Evolutionary conservation across 2,888 invertebrate species (phyloP), one percentile per base, ranked within the genome.

Genomic region (Watsonalla cultraria): DNA sequence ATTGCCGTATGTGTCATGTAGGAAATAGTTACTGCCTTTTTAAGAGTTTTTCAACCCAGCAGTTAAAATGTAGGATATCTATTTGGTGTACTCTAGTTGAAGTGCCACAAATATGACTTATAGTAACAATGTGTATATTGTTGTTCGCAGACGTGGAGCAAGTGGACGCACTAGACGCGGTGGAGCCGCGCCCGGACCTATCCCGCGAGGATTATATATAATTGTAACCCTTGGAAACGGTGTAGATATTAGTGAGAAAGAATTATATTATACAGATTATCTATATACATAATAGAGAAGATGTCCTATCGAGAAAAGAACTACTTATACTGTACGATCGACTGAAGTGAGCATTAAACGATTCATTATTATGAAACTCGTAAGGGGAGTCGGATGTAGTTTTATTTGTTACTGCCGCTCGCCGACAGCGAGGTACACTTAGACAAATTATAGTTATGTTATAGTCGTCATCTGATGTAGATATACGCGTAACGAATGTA

Each of bases 211-310:
- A 78, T 78, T 81, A 81, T 83, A 81, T 81, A 82, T 80, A 82
- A 82, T 78, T 84, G 83, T 84, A 86, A 86, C 84, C 85, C 84
- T 80, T 80, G 86, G 83, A 83, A 82, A 81, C 87, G 90, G 90
- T 90, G 89, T 90, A 90, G 90, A 90, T 90, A 90, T 87, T 90
- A 90, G 88, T 87, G 87, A 90, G 86, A 89, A 86, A 90, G 84
- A 85, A 85, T 86, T 89, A 88, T 89, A 86, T 86, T 83, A 90
- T 86, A 90, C 87, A 89, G 88, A 89, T 88, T 89, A 89, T 87
- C 88, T 89, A 88, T 90, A 88, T 89, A 89, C 84, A 87, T 83
- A 85, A 82, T 86, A 88, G 86, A 86, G 80, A 84, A 82, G 86
- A 86, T 84, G 87, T 86, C 86, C 87, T 87, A 86, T 84, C 84